Base-by-base conservation (phyloP, 2,113 vertebrate species). In the Miniopterus natalensis region DNA sequence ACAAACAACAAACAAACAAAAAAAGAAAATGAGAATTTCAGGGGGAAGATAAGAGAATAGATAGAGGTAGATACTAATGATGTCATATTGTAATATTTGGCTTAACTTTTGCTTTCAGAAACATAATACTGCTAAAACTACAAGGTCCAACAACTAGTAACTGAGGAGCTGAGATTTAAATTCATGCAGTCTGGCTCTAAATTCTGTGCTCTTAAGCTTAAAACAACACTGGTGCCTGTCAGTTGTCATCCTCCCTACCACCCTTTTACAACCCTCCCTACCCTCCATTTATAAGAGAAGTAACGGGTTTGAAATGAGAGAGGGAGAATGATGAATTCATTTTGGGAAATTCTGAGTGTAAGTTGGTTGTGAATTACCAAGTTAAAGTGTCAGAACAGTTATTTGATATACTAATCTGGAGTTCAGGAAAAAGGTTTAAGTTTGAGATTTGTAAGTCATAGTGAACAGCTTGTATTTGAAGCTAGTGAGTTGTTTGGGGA, bases 21-120 rank as follows among this genome's bases (percentile, higher is more conserved):
- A 36, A 36, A 75, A 81, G 63, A 63, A 84, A 57, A 86, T 51
- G 53, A 75, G 57, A 61, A 42, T 65, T 95, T 79, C 27, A 74
- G 12, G 40, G 63, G 29, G 2, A 88, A 77, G 11, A 78, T 71
- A 45, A 83, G 8, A 66, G 23, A 95, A 40, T 27, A 59, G 15
- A 23, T 29, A 84, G 49, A 68, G 2, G 49, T 57, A 77, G 63
- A 77, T 49, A 27, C 29, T 57, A 77, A 15, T 84, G 59, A 47
- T 75, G 31, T 42, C n/a, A 70, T 81, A 51, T 27, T 40, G 21
- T 65, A 63, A 85, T 45, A 85, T 55, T 85, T 85, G 36, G 15
- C 14, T 84, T 66, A 85, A 49, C 45, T 75, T 84, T 68, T 77
- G 36, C 59, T 85, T 77, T 85, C 45, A 85, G 90, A 92, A 92